Evolutionary conservation across 2,888 invertebrate species (phyloP).

Genomic region (Drosophila ochracea): DNA sequence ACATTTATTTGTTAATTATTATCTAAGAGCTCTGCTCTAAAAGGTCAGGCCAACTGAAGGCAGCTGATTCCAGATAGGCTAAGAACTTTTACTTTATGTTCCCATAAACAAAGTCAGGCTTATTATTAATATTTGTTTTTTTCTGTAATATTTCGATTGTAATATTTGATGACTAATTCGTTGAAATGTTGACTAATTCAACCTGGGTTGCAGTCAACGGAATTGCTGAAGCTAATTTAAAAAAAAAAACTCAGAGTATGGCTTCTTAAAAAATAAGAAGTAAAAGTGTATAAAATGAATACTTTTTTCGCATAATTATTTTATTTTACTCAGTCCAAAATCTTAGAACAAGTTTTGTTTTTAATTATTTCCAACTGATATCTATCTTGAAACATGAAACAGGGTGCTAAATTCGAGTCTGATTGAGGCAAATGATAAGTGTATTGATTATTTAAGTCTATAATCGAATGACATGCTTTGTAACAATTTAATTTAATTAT

Average conservation of each 20-base stretch:
- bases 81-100: slow-evolving; percentile 5
- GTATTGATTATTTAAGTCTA: background rate
- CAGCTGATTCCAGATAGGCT: slow-evolving; percentile 1
- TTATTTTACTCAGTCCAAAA: background rate
- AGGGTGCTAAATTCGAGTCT: background rate
- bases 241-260: background rate
- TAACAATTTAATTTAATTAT: background rate
- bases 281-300: background rate
- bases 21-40: slow-evolving; percentile 43
- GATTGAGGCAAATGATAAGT: background rate
- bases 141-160: slow-evolving; percentile 5
- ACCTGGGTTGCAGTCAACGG: background rate
- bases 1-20: slow-evolving; percentile 68
- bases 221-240: background rate
- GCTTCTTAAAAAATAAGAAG: background rate
- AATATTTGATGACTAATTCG: slow-evolving; percentile 35
- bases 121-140: background rate
- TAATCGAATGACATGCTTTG: background rate
- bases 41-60: slow-evolving; percentile 34
- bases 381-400: background rate
- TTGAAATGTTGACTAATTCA: slow-evolving; percentile 26
- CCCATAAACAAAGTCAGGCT: slow-evolving; percentile 3
- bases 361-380: background rate
- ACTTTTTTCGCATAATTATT: background rate
- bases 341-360: background rate